phyloP scores from a whole-genome alignment of 2,888 invertebrate genomes.

The Galerucella calmariensis region DNA sequence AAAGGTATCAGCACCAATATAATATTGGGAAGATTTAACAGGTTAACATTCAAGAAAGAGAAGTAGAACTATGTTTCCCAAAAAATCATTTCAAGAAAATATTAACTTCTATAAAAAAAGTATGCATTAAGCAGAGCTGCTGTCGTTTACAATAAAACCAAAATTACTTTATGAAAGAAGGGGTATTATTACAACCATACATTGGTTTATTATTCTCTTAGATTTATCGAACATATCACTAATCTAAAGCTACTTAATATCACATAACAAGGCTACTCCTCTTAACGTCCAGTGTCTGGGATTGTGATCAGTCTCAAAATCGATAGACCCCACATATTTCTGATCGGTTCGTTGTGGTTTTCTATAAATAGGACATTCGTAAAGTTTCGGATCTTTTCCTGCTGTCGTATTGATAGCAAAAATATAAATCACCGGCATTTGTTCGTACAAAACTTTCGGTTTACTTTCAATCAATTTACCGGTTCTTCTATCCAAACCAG shows the following conservation, averaged over 20 bases:
- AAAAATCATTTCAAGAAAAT: too few species aligned
- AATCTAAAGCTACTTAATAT: slow-evolving; percentile 78
- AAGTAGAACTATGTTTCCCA: too few species aligned
- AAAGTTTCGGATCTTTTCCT: slow-evolving; percentile 89
- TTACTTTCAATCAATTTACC: slow-evolving; percentile 93
- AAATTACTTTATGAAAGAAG: too few species aligned
- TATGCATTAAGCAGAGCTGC: too few species aligned
- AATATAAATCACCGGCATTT: slow-evolving; percentile 96
- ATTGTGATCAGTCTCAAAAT: slow-evolving; percentile 92
- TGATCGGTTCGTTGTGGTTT: slow-evolving; percentile 95
- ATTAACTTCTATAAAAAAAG: too few species aligned
- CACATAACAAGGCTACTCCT: slow-evolving; percentile 95
- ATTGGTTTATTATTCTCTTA: too few species aligned
- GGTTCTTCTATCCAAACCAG: slow-evolving; percentile 80
- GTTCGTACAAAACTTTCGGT: slow-evolving; percentile 90
- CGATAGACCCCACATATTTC: slow-evolving; percentile 95
- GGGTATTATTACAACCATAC: too few species aligned
- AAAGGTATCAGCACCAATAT: too few species aligned
- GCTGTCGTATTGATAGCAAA: slow-evolving; percentile 95
- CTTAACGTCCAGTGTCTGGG: slow-evolving; percentile 95
- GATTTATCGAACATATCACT: too few species aligned
- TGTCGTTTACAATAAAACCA: too few species aligned
- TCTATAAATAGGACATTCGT: slow-evolving; percentile 96
- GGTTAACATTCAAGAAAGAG: too few species aligned
- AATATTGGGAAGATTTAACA: too few species aligned